Evolutionary conservation across 1,140 invertebrate species (phyloP), one percentile per base, ranked within the genome.

Genomic region (Lepidostoma basale): DNA sequence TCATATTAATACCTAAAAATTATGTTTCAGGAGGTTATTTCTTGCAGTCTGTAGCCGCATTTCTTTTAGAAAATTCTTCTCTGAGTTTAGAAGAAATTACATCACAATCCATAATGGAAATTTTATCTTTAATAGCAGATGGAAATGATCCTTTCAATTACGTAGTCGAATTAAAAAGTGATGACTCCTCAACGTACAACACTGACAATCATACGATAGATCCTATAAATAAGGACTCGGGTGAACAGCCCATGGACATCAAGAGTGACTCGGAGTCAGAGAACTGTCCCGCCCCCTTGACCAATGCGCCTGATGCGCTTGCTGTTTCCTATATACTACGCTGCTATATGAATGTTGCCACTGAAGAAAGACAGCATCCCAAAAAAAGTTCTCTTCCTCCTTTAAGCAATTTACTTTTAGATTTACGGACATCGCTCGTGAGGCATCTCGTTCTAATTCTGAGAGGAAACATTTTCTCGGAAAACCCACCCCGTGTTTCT

Each of bases 331-430:
- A 90, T 76, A 78, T 83, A 63, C 77, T 89, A 72, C 86, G 88
- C 72, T 89, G 87, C 68, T 91, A 90, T 76, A 84, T 85, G n/a
- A 85, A 88, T 71, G 86, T 90, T 6, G 85, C 85, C 39, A 72
- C 87, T 1, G 89, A 92, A 74, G 89, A 90, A 76, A 83, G 86
- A 72, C 88, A 89, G 77, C 83, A 90, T 76, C 89, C 92, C 18
- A 94, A 93, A 84, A 85, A 82, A 72, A 85, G 84, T 70, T 86
- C 85, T 22, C 79, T 84, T 65, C 84, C 84, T 22, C 85, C 85
- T 9, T 30, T 69, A 30, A 56, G 68, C 42, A 63, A 40, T 16
- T 44, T 73, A 3, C 36, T 73, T 9, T 33, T 56, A 71, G 78
- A 71, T 70, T 74, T 83, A 65, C 78, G 80, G 62, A 78, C 77